These are phyloP conservation scores for Anarhynchus alexandrinus DNA, from an alignment of 2,113 vertebrate species.

Conservation along the genomic window DNA sequence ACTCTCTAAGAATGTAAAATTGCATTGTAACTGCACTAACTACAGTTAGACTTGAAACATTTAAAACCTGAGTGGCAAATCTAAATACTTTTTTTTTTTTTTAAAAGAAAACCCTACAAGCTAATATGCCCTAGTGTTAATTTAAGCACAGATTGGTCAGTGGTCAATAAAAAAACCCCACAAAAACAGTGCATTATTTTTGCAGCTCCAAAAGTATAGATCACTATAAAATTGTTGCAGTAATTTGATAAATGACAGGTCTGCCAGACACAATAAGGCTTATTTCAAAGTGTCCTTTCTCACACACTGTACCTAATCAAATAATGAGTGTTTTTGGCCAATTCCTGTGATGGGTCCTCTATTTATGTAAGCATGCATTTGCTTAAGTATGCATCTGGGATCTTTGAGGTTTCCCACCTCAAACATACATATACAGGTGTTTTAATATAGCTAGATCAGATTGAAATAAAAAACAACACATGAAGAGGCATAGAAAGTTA, in stretches of 20 bases:
- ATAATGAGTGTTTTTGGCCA: neutral
- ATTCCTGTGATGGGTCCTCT: neutral
- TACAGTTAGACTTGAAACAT: constrained; percentile 40
- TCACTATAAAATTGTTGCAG: neutral
- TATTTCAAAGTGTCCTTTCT: neutral
- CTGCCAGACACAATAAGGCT: neutral
- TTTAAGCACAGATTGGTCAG: constrained; percentile 3
- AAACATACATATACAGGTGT: neutral
- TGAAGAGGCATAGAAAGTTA: neutral
- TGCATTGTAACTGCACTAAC: constrained; percentile 68
- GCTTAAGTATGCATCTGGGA: neutral
- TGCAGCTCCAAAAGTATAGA: neutral
- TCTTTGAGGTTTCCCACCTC: neutral
- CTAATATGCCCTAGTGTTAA: neutral
- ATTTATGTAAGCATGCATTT: neutral
- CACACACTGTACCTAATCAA: neutral
- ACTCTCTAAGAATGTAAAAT: constrained; percentile 52
- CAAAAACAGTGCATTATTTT: neutral
- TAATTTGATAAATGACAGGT: neutral
- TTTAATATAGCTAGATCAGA: neutral
- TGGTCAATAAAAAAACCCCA: neutral
- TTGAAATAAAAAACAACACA: neutral
- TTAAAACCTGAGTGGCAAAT: constrained; percentile 66
- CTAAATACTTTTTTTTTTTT: neutral
- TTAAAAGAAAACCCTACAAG: neutral